Base-by-base conservation (phyloP, 2,113 vertebrate genomes). In the Toxostoma redivivum region DNA sequence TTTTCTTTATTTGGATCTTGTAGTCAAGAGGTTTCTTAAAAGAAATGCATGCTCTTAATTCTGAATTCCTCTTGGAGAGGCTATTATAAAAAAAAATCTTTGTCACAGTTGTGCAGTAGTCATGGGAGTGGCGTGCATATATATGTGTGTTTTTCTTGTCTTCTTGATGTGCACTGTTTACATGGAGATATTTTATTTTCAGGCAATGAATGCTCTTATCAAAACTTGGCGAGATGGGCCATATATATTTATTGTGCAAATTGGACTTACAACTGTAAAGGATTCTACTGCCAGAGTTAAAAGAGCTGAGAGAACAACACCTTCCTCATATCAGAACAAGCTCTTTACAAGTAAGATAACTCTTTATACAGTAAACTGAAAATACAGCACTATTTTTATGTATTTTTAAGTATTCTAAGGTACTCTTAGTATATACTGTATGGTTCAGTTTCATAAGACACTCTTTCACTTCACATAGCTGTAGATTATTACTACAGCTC, bases 181-280 rank as follows among this genome's bases (percentile, higher is more conserved):
- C 30, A 12, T 69, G 35, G 42, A 31, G 24, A 20, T 23, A 9
- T 81, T 79, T 94, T 37, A 24, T 88, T 80, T 88, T 56, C 93
- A 99, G 99, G 96, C 95, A 60, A 93, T 98, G 82, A 97, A 98
- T 81, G 99, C 98, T 21, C 97, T 99, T 74, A 98, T 99, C 54
- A 99, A 98, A 97, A 98, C 99, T 5, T 99, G 99, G 99, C 97
- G 98, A 90, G 98, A 99, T 97, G 98, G 99, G 24, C 99, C 99
- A 0, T 99, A 99, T 58, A 97, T 99, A 97, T 99, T 99, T 98
- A 99, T 99, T 78, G 97, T 99, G 48, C 98, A 98, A 56, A 97
- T 99, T 94, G 98, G 58, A 65, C 31, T 85, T 95, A 85, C 16
- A 91, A 3, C 90, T 67, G 76, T 20, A 25, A 98, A 97, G 74